phyloP scores from a whole-genome alignment of 2,113 vertebrate genomes.

The Trogon melanurus region DNA sequence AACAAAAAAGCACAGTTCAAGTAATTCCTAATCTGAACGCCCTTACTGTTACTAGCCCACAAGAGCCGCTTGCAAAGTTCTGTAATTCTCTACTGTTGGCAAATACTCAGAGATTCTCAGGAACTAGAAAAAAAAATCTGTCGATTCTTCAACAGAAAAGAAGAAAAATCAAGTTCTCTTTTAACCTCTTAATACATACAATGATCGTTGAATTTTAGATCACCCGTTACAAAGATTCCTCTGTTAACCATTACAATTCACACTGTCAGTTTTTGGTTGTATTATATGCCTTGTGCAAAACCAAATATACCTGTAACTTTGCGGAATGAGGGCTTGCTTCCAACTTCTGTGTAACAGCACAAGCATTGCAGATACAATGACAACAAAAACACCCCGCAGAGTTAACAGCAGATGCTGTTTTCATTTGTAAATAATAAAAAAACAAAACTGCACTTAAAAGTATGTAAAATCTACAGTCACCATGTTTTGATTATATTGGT shows the following conservation, averaged over 20 bases:
- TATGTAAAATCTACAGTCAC: neutral
- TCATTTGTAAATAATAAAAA: constrained; percentile 2
- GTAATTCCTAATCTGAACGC: neutral
- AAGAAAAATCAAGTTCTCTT: neutral
- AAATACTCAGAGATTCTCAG: neutral
- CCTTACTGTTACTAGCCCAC: neutral
- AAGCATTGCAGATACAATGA: neutral
- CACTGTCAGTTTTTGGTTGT: neutral
- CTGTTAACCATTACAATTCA: neutral
- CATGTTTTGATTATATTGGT: neutral
- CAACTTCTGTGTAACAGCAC: neutral
- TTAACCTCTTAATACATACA: neutral
- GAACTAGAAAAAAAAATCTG: neutral
- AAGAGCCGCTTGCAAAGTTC: neutral
- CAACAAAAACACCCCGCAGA: neutral
- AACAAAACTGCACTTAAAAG: neutral
- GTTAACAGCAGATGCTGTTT: neutral
- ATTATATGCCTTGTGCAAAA: neutral
- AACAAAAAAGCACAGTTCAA: neutral
- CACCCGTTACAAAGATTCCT: neutral
- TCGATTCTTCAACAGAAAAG: neutral
- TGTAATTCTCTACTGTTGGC: neutral
- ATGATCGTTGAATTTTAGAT: neutral
- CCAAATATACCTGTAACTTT: neutral
- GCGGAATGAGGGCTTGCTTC: neutral